Base-by-base conservation (phyloP, 2,888 invertebrate genomes). In the Hipparchia semele region DNA sequence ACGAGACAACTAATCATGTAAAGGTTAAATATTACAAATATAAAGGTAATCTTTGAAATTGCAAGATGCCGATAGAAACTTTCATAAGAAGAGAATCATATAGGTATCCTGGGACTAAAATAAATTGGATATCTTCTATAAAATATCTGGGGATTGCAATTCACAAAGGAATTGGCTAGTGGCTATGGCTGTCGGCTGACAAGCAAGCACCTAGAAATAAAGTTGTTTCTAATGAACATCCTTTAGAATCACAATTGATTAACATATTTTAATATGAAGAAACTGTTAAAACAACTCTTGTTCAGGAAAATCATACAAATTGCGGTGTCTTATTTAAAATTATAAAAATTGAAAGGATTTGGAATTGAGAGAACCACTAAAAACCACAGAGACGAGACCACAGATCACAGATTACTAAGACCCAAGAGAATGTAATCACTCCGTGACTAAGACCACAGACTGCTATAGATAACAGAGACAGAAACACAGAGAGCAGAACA, bases 131-230 rank as follows among this genome's bases (percentile, higher is more conserved):
- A 72, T 61, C 56, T 58, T 73, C 2, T 4, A 39, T 39, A 49
- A 46, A 61, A 33, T 78, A 84, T 84, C 83, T 83, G 81, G 80
- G 77, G 77, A 85, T 90, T 81, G 84, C 87, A 87, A 87, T 90
- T 90, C 92, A 93, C 93, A 94, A 94, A 94, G 93, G 90, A 93
- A 92, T 90, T 84, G 87, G 86, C 84, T 79, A 76, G 73, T 75
- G 71, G 70, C 75, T 76, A 79, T 77, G 76, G 77, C 76, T 79
- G 77, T 77, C 77, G 68, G 70, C 74, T 70, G 60, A 61, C 51
- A 73, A 75, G 74, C 51, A 69, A 76, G 74, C 73, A 69, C 49
- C 46, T 72, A 68, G 71, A 64, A 70, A 60, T 73, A 65, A 71
- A 64, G 70, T 60, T 72, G 68, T 68, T 71, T 72, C 46, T 71